Percentiles rank a stretch among this genome's conserved stretches.
phyloP scores from a whole-genome alignment of 2,113 vertebrate genomes.

The Syngnathus floridae region DNA sequence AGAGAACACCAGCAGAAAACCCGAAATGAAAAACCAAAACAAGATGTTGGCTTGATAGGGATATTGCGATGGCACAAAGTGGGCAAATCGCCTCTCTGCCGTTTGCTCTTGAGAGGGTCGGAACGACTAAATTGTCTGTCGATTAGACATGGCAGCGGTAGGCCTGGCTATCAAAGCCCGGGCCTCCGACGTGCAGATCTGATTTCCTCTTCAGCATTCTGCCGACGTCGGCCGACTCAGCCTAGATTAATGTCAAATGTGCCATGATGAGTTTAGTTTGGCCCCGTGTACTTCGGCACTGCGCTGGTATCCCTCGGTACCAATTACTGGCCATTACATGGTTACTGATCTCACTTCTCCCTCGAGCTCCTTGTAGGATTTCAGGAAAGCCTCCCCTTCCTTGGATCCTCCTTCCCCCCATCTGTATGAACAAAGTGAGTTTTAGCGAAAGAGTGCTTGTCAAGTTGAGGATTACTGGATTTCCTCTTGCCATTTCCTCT shows the following conservation, averaged over 20 bases:
- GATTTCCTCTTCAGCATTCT: conserved; percentile 69
- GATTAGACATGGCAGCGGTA: conserved; percentile 69
- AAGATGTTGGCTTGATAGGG: conserved; percentile 27
- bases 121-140: conserved; percentile 67
- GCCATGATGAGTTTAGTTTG: conserved; percentile 68
- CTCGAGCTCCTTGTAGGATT: conserved; percentile 62
- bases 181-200: conserved; percentile 64
- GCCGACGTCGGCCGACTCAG: conserved; percentile 64
- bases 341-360: conserved; percentile 72
- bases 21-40: conserved; percentile 9
- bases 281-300: conserved; percentile 61
- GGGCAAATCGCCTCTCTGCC: conserved; percentile 18
- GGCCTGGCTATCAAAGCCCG: conserved; percentile 64
- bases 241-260: conserved; percentile 71
- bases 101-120: conserved; percentile 53
- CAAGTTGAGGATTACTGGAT: conserved; percentile 54
- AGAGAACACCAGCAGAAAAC: conserved; percentile 6
- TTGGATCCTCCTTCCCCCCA: conserved; percentile 54
- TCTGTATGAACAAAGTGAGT: conserved; percentile 61
- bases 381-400: conserved; percentile 62
- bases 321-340: conserved; percentile 75
- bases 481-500: conserved; percentile 38
- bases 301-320: conserved; percentile 67
- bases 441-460: conserved; percentile 53
- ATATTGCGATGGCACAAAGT: conserved; percentile 20